phyloP scores from a whole-genome alignment of 1,140 invertebrate species.

The Drosophila gunungcola region DNA sequence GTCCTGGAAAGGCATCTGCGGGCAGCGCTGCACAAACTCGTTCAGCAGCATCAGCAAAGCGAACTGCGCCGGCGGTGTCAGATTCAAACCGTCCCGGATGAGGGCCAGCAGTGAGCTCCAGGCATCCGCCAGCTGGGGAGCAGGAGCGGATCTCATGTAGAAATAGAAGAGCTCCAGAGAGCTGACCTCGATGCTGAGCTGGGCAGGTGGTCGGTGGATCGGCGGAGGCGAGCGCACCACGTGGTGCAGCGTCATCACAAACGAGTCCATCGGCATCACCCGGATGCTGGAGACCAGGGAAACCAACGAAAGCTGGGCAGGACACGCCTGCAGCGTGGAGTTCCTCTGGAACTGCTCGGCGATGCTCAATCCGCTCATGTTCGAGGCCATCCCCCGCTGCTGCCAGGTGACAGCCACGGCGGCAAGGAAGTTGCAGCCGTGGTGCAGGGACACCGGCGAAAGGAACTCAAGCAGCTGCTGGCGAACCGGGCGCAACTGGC shows the following conservation, averaged over 20 bases:
- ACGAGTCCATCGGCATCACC: constrained; percentile 93
- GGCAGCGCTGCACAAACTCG: constrained; percentile 94
- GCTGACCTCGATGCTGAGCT: constrained; percentile 88
- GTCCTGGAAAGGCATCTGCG: constrained; percentile 85
- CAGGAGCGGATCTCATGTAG: constrained; percentile 90
- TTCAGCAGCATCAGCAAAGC: constrained; percentile 92
- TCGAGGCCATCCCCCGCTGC: constrained; percentile 86
- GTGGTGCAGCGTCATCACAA: constrained; percentile 93
- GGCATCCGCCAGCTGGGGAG: constrained; percentile 90
- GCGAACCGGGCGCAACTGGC: constrained; percentile 86
- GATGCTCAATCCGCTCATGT: constrained; percentile 73
- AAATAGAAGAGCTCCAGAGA: constrained; percentile 88
- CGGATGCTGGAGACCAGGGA: constrained; percentile 92
- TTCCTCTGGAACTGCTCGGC: constrained; percentile 78
- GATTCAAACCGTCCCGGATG: constrained; percentile 90
- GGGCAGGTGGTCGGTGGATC: constrained; percentile 87
- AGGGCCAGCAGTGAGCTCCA: constrained; percentile 92
- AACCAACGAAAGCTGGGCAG: constrained; percentile 91
- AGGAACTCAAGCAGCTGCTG: constrained; percentile 94
- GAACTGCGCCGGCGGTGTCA: constrained; percentile 92
- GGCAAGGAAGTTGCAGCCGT: constrained; percentile 92
- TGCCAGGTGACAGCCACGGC: constrained; percentile 96
- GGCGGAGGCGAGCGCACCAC: constrained; percentile 92
- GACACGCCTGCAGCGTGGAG: constrained; percentile 87
- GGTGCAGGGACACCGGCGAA: constrained; percentile 94